Evolutionary conservation across 2,888 invertebrate species (phyloP).

Genomic region (Lagria hirta): DNA sequence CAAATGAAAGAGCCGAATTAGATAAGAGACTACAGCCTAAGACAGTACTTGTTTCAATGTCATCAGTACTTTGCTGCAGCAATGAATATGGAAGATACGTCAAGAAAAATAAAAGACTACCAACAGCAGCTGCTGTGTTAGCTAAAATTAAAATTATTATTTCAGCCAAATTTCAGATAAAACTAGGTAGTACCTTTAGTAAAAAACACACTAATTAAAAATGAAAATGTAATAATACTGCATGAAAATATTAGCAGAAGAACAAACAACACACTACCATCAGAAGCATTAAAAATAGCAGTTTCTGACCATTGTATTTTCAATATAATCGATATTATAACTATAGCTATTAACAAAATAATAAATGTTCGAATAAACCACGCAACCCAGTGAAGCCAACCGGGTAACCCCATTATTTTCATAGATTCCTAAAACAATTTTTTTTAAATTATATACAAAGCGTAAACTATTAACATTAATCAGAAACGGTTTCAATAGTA

Average conservation of each 20-base stretch:
- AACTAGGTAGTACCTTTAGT: slow-evolving; percentile 22
- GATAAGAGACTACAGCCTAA: slow-evolving; percentile 64
- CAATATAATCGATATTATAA: slow-evolving; percentile 5
- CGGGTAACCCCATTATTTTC: slow-evolving; percentile 13
- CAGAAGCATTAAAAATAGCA: too few species aligned
- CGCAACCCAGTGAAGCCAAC: slow-evolving; percentile 10
- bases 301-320: not conserved
- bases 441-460: too few species aligned
- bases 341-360: not conserved
- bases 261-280: slow-evolving; percentile 12
- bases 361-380: slow-evolving; percentile 7
- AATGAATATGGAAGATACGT: slow-evolving; percentile 70
- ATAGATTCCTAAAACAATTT: slow-evolving; percentile 19
- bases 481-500: too few species aligned
- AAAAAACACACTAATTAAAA: slow-evolving; percentile 20
- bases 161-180: too few species aligned
- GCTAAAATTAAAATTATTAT: slow-evolving; percentile 71
- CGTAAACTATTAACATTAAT: too few species aligned
- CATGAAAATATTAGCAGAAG: slow-evolving; percentile 12
- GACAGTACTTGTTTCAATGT: slow-evolving; percentile 61
- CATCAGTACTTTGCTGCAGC: slow-evolving; percentile 62
- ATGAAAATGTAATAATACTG: slow-evolving; percentile 17
- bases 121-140: slow-evolving; percentile 72
- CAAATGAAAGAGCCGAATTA: slow-evolving; percentile 77
- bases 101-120: slow-evolving; percentile 73